phyloP scores from a whole-genome alignment of 2,888 invertebrate species.

The Digitonthophagus gazella region DNA sequence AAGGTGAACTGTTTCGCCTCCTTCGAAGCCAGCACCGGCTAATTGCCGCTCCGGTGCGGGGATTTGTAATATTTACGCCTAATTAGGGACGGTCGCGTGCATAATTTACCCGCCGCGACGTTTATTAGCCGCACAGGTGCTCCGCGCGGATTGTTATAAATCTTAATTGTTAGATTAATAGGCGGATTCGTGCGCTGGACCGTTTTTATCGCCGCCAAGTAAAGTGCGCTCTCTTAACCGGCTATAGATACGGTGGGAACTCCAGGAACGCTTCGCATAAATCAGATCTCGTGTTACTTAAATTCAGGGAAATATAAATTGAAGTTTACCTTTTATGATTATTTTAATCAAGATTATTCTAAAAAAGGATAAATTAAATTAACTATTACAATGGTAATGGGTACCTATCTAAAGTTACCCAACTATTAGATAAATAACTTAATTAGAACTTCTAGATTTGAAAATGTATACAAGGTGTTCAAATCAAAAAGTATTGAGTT shows the following conservation, averaged over 20 bases:
- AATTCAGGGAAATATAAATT: no score
- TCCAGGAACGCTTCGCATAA: neutral
- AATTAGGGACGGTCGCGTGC: constrained; percentile 8
- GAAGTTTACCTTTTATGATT: no score
- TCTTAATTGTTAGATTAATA: neutral
- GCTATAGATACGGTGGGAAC: neutral
- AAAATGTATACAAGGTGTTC: no score
- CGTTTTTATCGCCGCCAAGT: neutral
- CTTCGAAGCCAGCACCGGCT: neutral
- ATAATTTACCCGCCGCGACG: constrained; percentile 9
- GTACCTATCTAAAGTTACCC: no score
- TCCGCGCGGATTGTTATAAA: neutral
- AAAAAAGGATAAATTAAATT: no score
- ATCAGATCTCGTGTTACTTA: neutral
- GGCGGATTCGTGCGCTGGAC: neutral
- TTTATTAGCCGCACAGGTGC: constrained; percentile 13
- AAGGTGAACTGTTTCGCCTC: neutral
- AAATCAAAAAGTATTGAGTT: no score
- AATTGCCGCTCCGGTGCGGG: constrained; percentile 4
- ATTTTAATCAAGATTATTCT: no score
- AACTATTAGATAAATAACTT: no score
- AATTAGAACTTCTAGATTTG: no score
- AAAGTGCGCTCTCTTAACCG: no score
- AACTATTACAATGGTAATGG: no score
- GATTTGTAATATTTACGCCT: constrained; percentile 14